phyloP scores from a whole-genome alignment of 2,888 invertebrate species.

The Agrochola macilenta region DNA sequence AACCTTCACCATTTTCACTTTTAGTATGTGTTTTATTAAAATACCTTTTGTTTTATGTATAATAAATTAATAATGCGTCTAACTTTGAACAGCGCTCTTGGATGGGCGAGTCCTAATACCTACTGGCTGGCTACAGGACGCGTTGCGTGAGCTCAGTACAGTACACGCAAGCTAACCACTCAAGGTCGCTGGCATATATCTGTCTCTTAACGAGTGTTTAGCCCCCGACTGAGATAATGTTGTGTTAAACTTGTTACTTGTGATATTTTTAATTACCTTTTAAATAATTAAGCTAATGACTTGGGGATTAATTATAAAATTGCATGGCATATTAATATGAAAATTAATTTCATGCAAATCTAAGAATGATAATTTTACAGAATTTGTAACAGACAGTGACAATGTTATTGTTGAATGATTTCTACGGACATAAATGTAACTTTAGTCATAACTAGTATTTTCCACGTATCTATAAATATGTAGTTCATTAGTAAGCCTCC shows the following conservation, averaged over 20 bases:
- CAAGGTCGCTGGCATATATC: too few species aligned
- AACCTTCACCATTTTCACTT: too few species aligned
- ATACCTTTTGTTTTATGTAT: too few species aligned
- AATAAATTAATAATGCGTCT: too few species aligned
- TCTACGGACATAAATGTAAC: constrained; percentile 25
- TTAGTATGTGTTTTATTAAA: too few species aligned
- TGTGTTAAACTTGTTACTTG: constrained; percentile 23
- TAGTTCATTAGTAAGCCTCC: constrained; percentile 54
- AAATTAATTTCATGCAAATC: constrained; percentile 26
- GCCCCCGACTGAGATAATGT: constrained; percentile 30
- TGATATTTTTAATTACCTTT: constrained; percentile 43
- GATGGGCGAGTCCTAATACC: too few species aligned
- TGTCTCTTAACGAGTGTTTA: constrained; percentile 21
- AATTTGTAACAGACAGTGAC: constrained; percentile 2
- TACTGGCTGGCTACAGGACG: too few species aligned
- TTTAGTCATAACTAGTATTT: constrained; percentile 48
- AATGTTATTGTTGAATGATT: constrained; percentile 25
- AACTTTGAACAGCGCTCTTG: too few species aligned
- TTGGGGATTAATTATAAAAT: constrained; percentile 33
- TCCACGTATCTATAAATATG: constrained; percentile 49
- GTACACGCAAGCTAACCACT: too few species aligned
- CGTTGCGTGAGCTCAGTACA: too few species aligned
- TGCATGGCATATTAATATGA: constrained; percentile 19
- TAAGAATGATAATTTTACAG: constrained; percentile 2
- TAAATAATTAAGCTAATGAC: constrained; percentile 38